These are phyloP conservation scores for Danaus chrysippus DNA, from an alignment of 2,888 invertebrate species.

Conservation along the genomic window DNA sequence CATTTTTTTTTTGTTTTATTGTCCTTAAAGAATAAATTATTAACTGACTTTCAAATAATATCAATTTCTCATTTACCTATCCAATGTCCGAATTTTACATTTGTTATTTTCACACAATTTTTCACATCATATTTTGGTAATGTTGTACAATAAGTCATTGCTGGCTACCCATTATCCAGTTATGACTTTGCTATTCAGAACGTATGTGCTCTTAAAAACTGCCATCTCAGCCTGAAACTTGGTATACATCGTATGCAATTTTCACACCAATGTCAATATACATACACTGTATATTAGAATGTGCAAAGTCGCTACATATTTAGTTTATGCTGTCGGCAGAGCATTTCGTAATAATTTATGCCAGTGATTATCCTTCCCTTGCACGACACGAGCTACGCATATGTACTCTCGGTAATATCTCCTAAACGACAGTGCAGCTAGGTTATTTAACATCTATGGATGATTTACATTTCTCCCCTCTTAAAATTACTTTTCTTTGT, in stretches of 20 bases:
- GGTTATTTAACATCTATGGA: background rate
- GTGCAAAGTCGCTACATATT: conserved; percentile 2
- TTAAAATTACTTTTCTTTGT: background rate
- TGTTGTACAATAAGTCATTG: background rate
- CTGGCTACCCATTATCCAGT: background rate
- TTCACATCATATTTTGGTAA: background rate
- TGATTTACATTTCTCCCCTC: background rate
- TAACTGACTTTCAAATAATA: no score
- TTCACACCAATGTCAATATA: background rate
- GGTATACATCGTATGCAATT: background rate
- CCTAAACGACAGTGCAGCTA: background rate
- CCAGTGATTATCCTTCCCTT: conserved; percentile 33
- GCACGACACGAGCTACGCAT: conserved; percentile 33
- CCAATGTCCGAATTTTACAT: no score
- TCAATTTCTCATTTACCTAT: no score
- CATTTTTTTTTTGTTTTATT: no score
- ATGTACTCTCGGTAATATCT: conserved; percentile 17
- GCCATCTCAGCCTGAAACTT: background rate
- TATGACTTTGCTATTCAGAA: background rate
- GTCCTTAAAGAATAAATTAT: no score
- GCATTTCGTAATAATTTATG: conserved; percentile 28
- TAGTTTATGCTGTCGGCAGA: background rate
- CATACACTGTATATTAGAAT: background rate
- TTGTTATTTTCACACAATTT: no score
- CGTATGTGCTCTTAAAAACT: background rate